Conservation (phyloP, 2,888 invertebrate species). For the Eupsilia transversa region DNA sequence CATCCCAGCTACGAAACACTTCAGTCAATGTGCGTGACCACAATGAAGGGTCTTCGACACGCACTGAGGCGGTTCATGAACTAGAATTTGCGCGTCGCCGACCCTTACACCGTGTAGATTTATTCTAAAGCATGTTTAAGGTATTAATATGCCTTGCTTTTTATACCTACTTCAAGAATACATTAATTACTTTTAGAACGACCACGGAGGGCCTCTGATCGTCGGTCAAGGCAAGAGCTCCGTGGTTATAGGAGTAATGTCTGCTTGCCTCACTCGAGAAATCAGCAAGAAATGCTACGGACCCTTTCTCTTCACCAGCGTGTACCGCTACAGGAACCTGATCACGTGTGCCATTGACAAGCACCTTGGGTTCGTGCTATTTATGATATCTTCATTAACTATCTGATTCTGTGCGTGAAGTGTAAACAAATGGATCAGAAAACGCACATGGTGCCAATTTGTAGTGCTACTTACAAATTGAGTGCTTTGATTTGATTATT, state of each 20-base stretch:
- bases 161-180: neutral
- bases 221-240: constrained; percentile 80
- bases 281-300: constrained; percentile 80
- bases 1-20: too few species aligned
- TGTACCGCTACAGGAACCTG: constrained; percentile 78
- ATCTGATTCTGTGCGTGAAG: too few species aligned
- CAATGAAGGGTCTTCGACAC: too few species aligned
- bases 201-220: constrained; percentile 85
- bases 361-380: constrained; percentile 74
- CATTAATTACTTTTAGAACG: constrained; percentile 75
- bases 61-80: too few species aligned
- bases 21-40: too few species aligned
- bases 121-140: too few species aligned
- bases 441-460: neutral
- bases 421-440: neutral
- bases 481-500: neutral
- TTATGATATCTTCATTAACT: neutral
- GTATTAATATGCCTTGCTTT: neutral
- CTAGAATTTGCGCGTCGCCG: neutral
- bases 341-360: constrained; percentile 84
- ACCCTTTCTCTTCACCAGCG: constrained; percentile 84
- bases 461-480: neutral
- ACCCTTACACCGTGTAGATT: neutral
- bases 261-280: constrained; percentile 79
- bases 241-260: constrained; percentile 81